These are phyloP conservation scores for Pimpla rufipes DNA, from an alignment of 2,888 invertebrate species.

Conservation along the genomic window DNA sequence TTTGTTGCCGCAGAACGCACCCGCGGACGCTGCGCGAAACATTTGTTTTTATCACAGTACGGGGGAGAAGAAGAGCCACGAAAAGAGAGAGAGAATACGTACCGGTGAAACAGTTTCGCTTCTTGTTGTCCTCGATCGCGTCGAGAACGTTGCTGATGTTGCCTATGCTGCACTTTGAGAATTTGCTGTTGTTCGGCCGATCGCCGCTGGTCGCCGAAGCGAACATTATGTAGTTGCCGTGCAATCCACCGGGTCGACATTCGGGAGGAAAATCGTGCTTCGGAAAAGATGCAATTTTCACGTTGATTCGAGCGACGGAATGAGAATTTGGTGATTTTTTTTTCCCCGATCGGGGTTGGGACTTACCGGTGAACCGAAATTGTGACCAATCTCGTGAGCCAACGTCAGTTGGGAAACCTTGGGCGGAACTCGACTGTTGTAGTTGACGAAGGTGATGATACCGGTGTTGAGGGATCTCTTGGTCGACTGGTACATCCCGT, in stretches of 20 bases:
- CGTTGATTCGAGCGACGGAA: no score
- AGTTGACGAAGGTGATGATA: slow-evolving; percentile 99
- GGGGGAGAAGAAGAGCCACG: slow-evolving; percentile 48
- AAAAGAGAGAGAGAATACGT: slow-evolving; percentile 49
- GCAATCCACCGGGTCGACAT: slow-evolving; percentile 95
- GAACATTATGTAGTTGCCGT: slow-evolving; percentile 99
- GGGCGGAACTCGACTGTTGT: slow-evolving; percentile 98
- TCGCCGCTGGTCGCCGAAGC: slow-evolving; percentile 99
- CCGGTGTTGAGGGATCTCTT: slow-evolving; percentile 98
- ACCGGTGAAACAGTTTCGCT: slow-evolving; percentile 96
- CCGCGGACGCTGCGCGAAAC: slow-evolving; percentile 89
- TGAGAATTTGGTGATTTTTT: no score
- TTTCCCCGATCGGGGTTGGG: neutral
- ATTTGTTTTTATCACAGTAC: no score
- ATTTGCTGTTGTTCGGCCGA: slow-evolving; percentile 98
- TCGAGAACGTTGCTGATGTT: slow-evolving; percentile 98
- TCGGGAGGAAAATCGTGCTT: slow-evolving; percentile 98
- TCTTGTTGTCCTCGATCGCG: slow-evolving; percentile 95
- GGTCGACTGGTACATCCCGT: slow-evolving; percentile 97
- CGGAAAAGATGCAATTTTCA: slow-evolving; percentile 72
- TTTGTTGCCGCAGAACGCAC: slow-evolving; percentile 99
- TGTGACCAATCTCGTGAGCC: slow-evolving; percentile 99
- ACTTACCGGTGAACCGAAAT: slow-evolving; percentile 98
- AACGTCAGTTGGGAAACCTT: slow-evolving; percentile 98
- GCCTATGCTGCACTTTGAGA: slow-evolving; percentile 97